A percentile compares a stretch with the other conserved stretches of the same genome.
phyloP scores from a whole-genome alignment of 23 tunicate species.

The Styela clava region DNA sequence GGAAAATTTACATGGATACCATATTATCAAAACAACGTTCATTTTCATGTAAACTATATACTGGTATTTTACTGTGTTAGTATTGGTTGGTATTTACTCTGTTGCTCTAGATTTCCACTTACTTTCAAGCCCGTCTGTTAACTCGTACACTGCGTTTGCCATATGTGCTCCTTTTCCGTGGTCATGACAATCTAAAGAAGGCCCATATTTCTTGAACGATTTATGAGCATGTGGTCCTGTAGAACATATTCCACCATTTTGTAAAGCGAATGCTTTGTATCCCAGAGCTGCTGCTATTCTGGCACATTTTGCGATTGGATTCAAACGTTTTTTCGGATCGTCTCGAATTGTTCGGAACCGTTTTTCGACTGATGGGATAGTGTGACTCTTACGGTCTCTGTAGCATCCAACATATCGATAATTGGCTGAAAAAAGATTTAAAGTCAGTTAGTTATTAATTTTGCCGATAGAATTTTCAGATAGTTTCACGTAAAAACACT shows the following conservation, averaged over 20 bases:
- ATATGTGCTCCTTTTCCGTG: not conserved
- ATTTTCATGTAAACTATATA: no score
- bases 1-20: no score
- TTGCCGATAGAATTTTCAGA: no score
- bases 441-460: no score
- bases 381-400: not conserved
- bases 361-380: not conserved
- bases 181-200: not conserved
- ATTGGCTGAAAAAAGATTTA: not conserved
- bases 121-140: not conserved
- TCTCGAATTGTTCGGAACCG: not conserved
- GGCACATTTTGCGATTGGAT: not conserved
- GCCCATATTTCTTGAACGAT: not conserved
- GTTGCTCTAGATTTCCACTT: no score
- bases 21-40: no score
- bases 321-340: not conserved
- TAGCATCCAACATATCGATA: not conserved
- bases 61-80: no score
- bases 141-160: not conserved
- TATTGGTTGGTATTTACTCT: no score
- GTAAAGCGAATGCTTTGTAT: not conserved
- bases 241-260: not conserved
- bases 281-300: not conserved
- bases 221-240: not conserved
- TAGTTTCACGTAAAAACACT: no score